Base-by-base conservation (phyloP, 2,888 invertebrate genomes). In the Megaustenia siamemsis region DNA sequence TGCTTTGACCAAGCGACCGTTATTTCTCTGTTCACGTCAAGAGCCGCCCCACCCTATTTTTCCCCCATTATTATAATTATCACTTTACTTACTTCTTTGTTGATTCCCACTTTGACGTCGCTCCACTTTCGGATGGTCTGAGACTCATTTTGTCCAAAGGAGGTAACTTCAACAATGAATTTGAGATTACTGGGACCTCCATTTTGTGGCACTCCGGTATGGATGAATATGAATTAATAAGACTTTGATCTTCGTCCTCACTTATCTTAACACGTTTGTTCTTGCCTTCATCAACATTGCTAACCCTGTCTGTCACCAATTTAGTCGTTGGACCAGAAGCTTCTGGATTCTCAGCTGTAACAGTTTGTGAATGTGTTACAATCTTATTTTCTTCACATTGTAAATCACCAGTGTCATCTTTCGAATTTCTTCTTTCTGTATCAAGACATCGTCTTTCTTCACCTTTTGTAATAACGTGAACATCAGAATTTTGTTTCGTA, bases 41-140 rank as follows among this genome's bases (percentile, higher is more conserved):
- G n/a, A n/a, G n/a, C n/a, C n/a, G n/a, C n/a, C n/a, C n/a, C n/a
- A n/a, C n/a, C n/a, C n/a, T n/a, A n/a, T n/a, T n/a, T n/a, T n/a
- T n/a, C n/a, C n/a, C n/a, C n/a, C n/a, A n/a, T 12, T 53, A 53
- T 28, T 6, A 32, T 56, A 32, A n/a, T 77, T 43, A 28, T 4
- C 18, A 24, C 18, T 40, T 18, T 53, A 71, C 82, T 82, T 73
- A 82, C 82, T 88, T 88, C 83, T 88, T 87, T 1, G 91, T 88
- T 12, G 88, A 86, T 40, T 89, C 84, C 90, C 90, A 91, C 35
- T 86, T 87, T 15, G 86, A 80, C 1, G 86, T 12, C 10, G 76
- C 45, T 1, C 24, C 49, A 21, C 21, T 32, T 28, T 79, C 35
- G 4, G 66, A 43, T 56, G 82, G 66, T 32, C 75, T 76, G 24